phyloP scores from a whole-genome alignment of 2,888 invertebrate genomes.

The Sussaba pulchella region DNA sequence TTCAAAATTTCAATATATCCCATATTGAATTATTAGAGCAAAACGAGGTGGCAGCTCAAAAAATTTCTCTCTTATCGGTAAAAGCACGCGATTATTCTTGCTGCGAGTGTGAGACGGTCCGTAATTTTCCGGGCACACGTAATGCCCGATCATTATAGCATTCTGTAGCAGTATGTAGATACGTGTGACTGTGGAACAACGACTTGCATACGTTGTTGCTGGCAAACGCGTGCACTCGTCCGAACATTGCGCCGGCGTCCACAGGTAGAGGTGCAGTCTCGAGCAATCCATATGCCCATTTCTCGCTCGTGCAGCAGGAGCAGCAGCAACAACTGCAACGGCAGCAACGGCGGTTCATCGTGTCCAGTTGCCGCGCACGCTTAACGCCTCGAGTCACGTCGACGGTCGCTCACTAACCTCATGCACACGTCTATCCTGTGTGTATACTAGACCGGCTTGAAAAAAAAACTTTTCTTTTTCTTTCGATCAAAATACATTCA shows the following conservation, averaged over 20 bases:
- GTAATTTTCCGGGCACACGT: conserved; percentile 66
- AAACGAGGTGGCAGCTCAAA: conserved; percentile 25
- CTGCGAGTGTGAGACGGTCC: conserved; percentile 51
- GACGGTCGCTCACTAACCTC: conserved; percentile 44
- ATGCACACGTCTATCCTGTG: conserved; percentile 22
- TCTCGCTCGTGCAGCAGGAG: conserved; percentile 41
- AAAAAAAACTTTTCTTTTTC: no score
- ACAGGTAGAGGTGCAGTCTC: conserved; percentile 34
- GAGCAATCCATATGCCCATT: conserved; percentile 32
- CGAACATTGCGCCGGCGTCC: conserved; percentile 25
- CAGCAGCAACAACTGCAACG: no score
- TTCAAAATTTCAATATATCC: neutral
- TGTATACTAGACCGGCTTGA: no score
- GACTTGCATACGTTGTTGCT: conserved; percentile 53
- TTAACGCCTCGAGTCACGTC: conserved; percentile 68
- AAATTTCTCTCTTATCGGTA: conserved; percentile 56
- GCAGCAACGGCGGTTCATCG: conserved; percentile 59
- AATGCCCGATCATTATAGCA: conserved; percentile 63
- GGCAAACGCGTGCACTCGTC: conserved; percentile 43
- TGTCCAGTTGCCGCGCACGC: conserved; percentile 57
- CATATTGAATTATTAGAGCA: conserved; percentile 2
- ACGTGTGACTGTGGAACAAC: conserved; percentile 37
- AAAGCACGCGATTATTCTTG: conserved; percentile 56
- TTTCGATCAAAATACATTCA: no score
- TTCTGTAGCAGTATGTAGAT: neutral